phyloP scores from a whole-genome alignment of 2,888 invertebrate species.

The Orthosia gracilis region DNA sequence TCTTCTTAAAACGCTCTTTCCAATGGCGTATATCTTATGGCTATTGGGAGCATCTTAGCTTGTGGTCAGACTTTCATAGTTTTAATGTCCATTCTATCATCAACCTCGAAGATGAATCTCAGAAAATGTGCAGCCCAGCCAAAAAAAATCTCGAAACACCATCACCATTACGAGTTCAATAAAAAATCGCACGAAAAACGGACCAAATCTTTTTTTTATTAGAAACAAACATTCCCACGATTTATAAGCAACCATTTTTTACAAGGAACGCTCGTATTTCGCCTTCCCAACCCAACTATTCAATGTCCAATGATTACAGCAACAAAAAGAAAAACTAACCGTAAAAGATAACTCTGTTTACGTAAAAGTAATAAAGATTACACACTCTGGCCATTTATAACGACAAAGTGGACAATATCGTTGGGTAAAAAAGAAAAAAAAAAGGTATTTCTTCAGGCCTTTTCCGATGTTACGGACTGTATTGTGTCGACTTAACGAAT shows the following conservation, averaged over 20 bases:
- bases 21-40: too few relatives aligned
- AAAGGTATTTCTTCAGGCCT: slow-evolving; percentile 65
- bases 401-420: slow-evolving; percentile 70
- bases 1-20: too few relatives aligned
- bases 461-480: slow-evolving; percentile 59
- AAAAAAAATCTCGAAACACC: slow-evolving; percentile 23
- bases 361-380: slow-evolving; percentile 70
- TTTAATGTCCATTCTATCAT: not conserved
- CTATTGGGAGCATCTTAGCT: too few relatives aligned
- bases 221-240: slow-evolving; percentile 54
- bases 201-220: slow-evolving; percentile 59
- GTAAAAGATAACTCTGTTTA: slow-evolving; percentile 70
- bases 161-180: slow-evolving; percentile 33
- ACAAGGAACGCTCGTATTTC: slow-evolving; percentile 55
- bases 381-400: slow-evolving; percentile 68
- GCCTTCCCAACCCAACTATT: slow-evolving; percentile 61
- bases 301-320: slow-evolving; percentile 67
- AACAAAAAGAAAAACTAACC: slow-evolving; percentile 67
- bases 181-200: slow-evolving; percentile 36
- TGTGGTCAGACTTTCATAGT: too few relatives aligned
- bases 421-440: slow-evolving; percentile 64
- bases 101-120: not conserved
- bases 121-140: not conserved
- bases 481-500: slow-evolving; percentile 68
- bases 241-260: slow-evolving; percentile 63